phyloP scores from a whole-genome alignment of 1,140 invertebrate genomes.

The Heliconius eleuchia region DNA sequence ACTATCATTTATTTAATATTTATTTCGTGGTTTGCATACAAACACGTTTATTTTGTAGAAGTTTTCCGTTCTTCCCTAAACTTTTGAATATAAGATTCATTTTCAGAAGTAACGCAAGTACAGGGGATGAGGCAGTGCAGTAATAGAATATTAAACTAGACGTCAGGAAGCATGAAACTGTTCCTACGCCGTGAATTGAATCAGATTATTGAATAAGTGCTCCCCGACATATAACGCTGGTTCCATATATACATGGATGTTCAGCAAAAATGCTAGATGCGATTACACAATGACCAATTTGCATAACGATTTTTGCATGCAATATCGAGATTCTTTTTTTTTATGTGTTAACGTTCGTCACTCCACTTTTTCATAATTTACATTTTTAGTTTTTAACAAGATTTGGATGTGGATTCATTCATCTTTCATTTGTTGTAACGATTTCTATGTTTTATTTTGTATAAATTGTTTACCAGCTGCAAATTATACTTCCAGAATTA shows the following conservation, averaged over 20 bases:
- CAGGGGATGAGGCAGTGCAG: slow-evolving; percentile 38
- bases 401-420: neutral
- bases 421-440: neutral
- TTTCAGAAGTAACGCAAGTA: slow-evolving; percentile 18
- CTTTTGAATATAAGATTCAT: slow-evolving; percentile 6
- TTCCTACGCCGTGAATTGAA: slow-evolving; percentile 65
- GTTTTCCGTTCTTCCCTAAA: neutral
- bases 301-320: slow-evolving; percentile 11
- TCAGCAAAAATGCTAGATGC: slow-evolving; percentile 24
- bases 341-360: slow-evolving; percentile 13
- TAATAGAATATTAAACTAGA: slow-evolving; percentile 70
- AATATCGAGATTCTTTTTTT: neutral
- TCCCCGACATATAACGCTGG: slow-evolving; percentile 52
- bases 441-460: neutral
- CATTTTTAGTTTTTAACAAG: neutral
- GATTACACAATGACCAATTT: slow-evolving; percentile 19
- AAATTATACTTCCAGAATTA: neutral
- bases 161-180: slow-evolving; percentile 67
- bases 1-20: neutral
- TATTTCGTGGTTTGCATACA: neutral
- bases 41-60: neutral
- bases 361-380: neutral
- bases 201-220: slow-evolving; percentile 73
- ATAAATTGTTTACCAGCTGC: neutral
- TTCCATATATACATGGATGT: slow-evolving; percentile 19